Percentiles rank a stretch among this genome's conserved stretches.
Conservation (phyloP, 2,113 vertebrate species). For the Quiscalus mexicanus region DNA sequence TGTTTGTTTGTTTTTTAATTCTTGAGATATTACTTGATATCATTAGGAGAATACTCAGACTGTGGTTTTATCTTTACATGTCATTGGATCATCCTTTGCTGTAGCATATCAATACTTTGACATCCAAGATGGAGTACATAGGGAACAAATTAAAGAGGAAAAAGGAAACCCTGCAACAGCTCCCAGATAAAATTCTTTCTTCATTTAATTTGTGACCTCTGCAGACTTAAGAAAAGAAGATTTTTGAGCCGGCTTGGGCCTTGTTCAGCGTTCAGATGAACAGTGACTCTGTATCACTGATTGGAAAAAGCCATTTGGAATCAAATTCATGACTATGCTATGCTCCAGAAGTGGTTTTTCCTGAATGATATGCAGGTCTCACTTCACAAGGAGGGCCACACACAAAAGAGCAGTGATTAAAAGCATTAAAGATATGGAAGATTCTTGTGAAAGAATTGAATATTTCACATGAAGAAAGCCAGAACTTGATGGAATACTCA, state of each 20-base stretch:
- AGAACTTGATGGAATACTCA: conserved; percentile 39
- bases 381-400: neutral
- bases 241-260: neutral
- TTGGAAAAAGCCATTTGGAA: neutral
- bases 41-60: neutral
- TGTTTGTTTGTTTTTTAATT: neutral
- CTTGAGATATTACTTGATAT: neutral
- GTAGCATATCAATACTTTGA: neutral
- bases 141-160: neutral
- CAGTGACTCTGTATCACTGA: neutral
- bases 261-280: neutral
- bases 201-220: neutral
- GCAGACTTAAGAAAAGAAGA: neutral
- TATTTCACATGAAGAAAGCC: conserved; percentile 34
- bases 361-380: neutral
- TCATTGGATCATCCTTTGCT: neutral
- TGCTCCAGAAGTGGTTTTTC: neutral
- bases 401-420: conserved; percentile 19
- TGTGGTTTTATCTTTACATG: neutral
- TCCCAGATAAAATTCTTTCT: neutral
- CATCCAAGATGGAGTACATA: neutral
- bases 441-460: conserved; percentile 32
- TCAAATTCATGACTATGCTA: neutral
- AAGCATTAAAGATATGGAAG: neutral
- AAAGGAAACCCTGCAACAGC: rapidly evolving